Percentiles rank a stretch among this genome's conserved stretches.
Conservation (phyloP, 2,113 vertebrate species). For the Paramormyrops kingsleyae region DNA sequence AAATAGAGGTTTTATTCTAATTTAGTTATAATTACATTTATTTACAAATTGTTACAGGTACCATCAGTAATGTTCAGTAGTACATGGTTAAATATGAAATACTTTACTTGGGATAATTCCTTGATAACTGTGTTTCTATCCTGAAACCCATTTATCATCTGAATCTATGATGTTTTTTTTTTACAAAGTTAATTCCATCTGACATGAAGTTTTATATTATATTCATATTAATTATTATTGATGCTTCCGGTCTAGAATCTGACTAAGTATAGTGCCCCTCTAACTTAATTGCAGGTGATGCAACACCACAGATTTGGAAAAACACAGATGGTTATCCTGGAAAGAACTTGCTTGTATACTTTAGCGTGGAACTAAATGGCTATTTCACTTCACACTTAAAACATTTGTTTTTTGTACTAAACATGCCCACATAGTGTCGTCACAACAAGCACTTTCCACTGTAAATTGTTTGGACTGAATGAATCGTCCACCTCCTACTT, state of each 20-base stretch:
- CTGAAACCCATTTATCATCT: neutral
- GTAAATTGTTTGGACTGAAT: slow-evolving; percentile 69
- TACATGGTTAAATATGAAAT: neutral
- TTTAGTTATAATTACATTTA: neutral
- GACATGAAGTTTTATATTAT: neutral
- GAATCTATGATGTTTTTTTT: neutral
- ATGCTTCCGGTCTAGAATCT: neutral
- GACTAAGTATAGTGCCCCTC: neutral
- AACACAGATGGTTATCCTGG: slow-evolving; percentile 57
- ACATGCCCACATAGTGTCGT: slow-evolving; percentile 59
- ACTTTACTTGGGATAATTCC: neutral
- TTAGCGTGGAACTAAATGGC: slow-evolving; percentile 4
- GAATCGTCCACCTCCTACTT: slow-evolving; percentile 60
- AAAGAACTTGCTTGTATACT: slow-evolving; percentile 2
- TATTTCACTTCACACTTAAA: slow-evolving; percentile 33
- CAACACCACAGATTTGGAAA: slow-evolving; percentile 7
- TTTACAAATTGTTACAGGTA: neutral
- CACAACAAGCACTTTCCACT: slow-evolving; percentile 44
- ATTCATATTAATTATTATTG: neutral
- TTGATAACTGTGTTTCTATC: neutral
- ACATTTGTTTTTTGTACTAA: slow-evolving; percentile 46
- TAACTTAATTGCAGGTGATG: neutral
- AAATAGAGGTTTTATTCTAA: neutral
- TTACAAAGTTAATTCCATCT: neutral
- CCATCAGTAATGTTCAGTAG: neutral